Evolutionary conservation across 2,797 vertebrate species (phyloP).

Genomic region (Pipistrellus nathusii): DNA sequence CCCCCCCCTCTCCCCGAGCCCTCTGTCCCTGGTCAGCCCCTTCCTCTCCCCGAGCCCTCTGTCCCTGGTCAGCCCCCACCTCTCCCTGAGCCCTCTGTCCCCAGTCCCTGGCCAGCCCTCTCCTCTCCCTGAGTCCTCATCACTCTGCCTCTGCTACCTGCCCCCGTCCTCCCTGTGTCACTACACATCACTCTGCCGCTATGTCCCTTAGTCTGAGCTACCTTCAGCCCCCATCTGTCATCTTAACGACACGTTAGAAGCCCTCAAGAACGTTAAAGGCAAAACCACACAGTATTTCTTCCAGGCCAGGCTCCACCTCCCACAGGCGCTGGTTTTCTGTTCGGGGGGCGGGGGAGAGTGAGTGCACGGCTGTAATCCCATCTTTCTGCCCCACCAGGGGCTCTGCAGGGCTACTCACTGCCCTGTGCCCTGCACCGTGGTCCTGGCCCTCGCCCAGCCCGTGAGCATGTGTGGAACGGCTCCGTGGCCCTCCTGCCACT

Average conservation of each 20-base stretch:
- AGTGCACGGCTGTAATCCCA: background rate
- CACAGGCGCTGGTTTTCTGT: background rate
- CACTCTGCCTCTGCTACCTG: background rate
- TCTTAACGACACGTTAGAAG: background rate
- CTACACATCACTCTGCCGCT: too few species aligned
- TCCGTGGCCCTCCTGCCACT: background rate
- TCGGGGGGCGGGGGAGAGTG: accelerated
- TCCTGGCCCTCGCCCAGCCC: background rate
- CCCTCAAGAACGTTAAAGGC: too few species aligned
- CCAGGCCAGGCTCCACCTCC: background rate
- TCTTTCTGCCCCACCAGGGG: too few species aligned
- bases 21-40: too few species aligned
- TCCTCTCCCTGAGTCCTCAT: accelerated
- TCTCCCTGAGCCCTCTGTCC: background rate
- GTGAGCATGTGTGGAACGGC: too few species aligned
- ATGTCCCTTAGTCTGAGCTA: background rate
- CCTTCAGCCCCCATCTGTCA: too few species aligned
- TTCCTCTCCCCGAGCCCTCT: too few species aligned
- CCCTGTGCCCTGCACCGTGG: background rate
- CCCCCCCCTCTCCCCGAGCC: background rate
- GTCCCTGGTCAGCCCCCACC: too few species aligned
- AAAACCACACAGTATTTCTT: background rate
- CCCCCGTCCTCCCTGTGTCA: background rate
- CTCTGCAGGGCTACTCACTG: background rate
- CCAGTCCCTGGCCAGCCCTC: too few species aligned